These are phyloP conservation scores for Trialeurodes vaporariorum DNA, from an alignment of 1,140 invertebrate species.

Conservation along the genomic window DNA sequence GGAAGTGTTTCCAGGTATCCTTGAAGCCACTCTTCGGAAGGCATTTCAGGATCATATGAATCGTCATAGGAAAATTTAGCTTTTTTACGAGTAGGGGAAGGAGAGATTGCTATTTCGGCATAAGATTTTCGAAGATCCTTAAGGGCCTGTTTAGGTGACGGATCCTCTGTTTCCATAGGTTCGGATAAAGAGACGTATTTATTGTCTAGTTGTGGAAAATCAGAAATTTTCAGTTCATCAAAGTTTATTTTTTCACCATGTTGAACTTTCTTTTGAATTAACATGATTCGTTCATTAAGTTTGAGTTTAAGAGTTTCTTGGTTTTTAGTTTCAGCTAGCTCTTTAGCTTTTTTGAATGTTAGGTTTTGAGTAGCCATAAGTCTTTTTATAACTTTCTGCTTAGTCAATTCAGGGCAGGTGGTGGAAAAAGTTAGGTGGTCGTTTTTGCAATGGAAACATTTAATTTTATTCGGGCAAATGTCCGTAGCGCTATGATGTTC, in stretches of 20 bases:
- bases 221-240: not conserved
- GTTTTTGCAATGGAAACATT: not conserved
- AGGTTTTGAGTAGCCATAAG: not conserved
- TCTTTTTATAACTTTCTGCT: not conserved
- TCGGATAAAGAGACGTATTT: not conserved
- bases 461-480: not conserved
- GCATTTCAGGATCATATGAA: not conserved
- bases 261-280: not conserved
- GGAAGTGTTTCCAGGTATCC: not conserved
- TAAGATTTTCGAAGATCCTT: not conserved
- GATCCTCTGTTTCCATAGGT: not conserved
- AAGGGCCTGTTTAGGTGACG: not conserved
- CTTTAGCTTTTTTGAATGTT: not conserved
- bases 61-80: not conserved
- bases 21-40: not conserved
- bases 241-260: not conserved
- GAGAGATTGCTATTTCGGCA: not conserved
- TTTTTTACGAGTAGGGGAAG: not conserved
- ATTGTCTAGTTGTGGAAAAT: not conserved
- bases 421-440: not conserved
- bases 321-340: not conserved
- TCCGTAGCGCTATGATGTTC: not conserved
- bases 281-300: not conserved
- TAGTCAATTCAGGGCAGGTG: not conserved
- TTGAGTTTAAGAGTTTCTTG: not conserved